Evolutionary conservation across 1,140 invertebrate genomes (phyloP).

Genomic region (Drosophila arizonae): DNA sequence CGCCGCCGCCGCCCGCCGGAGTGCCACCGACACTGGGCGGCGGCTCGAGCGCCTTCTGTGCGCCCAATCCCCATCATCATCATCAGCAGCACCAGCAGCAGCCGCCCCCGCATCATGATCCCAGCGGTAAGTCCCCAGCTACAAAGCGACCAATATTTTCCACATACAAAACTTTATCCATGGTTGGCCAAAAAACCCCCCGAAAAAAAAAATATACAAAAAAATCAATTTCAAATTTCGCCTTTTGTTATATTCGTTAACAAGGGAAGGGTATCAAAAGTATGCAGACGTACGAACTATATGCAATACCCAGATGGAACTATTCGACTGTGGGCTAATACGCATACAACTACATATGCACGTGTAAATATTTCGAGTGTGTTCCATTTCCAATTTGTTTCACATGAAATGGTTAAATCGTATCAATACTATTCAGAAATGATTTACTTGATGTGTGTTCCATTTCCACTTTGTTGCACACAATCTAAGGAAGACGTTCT

Average conservation of each 20-base stretch:
- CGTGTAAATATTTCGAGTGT: neutral
- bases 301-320: neutral
- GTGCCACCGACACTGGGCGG: constrained; percentile 64
- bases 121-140: constrained; percentile 65
- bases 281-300: neutral
- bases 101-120: constrained; percentile 68
- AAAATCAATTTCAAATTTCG: constrained; percentile 18
- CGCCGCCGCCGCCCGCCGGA: constrained; percentile 45
- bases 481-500: no score
- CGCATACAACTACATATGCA: no score
- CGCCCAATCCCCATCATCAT: constrained; percentile 73
- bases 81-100: constrained; percentile 67
- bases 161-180: constrained; percentile 23
- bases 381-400: neutral
- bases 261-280: constrained; percentile 5
- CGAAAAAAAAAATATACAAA: constrained; percentile 9
- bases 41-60: constrained; percentile 77
- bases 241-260: constrained; percentile 22
- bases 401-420: no score
- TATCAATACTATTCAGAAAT: no score
- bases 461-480: no score
- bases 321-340: neutral
- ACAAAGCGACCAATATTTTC: constrained; percentile 18
- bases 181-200: constrained; percentile 10
- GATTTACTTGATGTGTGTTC: no score